Evolutionary conservation across 2,888 invertebrate genomes (phyloP).

Genomic region (Rotaria sp.): DNA sequence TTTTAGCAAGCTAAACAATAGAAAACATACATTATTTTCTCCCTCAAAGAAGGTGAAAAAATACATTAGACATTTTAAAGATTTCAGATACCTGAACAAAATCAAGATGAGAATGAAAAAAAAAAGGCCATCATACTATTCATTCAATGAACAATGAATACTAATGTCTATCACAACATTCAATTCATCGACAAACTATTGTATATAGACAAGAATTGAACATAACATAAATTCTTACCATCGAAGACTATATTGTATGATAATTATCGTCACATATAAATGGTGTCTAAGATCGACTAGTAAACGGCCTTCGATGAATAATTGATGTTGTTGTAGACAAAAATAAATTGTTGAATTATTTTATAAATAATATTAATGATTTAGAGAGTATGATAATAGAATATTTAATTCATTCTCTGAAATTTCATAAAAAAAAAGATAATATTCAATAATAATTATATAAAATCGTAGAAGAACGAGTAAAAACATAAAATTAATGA

Average conservation of each 20-base stretch:
- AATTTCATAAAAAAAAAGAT: no score
- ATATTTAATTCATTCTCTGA: no score
- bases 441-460: no score
- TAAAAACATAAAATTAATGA: no score
- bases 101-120: neutral
- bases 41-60: neutral
- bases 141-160: neutral
- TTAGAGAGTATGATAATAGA: neutral
- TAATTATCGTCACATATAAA: neutral
- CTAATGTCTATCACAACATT: neutral
- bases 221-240: neutral
- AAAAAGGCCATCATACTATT: neutral
- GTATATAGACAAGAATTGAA: neutral
- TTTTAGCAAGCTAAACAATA: neutral
- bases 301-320: neutral
- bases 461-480: no score
- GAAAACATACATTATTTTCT: neutral
- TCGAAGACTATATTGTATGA: neutral
- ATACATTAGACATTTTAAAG: neutral
- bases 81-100: neutral
- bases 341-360: no score
- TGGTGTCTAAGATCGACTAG: neutral
- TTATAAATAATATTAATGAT: neutral
- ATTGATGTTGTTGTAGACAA: neutral
- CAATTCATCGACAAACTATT: neutral